Evolutionary conservation across 2,888 invertebrate species (phyloP).

Genomic region (Eristalinus aeneus): DNA sequence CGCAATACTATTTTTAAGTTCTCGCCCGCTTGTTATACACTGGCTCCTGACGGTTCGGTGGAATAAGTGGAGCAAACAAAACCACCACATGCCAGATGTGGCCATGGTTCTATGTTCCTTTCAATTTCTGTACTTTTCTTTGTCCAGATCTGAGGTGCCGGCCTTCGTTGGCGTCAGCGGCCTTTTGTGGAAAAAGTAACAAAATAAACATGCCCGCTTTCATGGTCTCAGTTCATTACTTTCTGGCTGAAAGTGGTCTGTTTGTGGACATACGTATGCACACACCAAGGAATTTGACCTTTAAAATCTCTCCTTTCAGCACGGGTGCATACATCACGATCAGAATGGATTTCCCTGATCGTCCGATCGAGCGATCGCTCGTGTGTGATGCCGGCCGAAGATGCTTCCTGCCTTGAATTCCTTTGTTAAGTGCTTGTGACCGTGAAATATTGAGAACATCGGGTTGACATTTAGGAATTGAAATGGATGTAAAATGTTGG

Average conservation of each 20-base stretch:
- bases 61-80: constrained; percentile 3
- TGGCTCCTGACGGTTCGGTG: not conserved
- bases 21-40: not conserved
- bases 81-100: not conserved
- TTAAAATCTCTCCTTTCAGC: constrained; percentile 44
- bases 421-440: constrained; percentile 27
- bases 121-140: not conserved
- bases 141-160: not conserved
- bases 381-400: not conserved
- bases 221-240: constrained; percentile 42
- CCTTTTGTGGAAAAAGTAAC: not conserved
- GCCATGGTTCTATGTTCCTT: not conserved
- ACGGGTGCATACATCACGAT: constrained; percentile 2
- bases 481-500: not conserved
- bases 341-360: constrained; percentile 26
- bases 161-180: not conserved
- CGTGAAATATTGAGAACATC: constrained; percentile 31
- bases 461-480: not conserved
- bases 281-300: constrained; percentile 54
- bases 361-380: not conserved
- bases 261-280: constrained; percentile 10
- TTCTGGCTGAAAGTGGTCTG: constrained; percentile 4
- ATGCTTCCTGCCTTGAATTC: constrained; percentile 20
- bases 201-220: not conserved
- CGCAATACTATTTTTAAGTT: not conserved